Percentiles rank a stretch among this genome's conserved stretches.
Conservation (phyloP, 2,113 vertebrate species). For the Cyprinodon brontotheroides region DNA sequence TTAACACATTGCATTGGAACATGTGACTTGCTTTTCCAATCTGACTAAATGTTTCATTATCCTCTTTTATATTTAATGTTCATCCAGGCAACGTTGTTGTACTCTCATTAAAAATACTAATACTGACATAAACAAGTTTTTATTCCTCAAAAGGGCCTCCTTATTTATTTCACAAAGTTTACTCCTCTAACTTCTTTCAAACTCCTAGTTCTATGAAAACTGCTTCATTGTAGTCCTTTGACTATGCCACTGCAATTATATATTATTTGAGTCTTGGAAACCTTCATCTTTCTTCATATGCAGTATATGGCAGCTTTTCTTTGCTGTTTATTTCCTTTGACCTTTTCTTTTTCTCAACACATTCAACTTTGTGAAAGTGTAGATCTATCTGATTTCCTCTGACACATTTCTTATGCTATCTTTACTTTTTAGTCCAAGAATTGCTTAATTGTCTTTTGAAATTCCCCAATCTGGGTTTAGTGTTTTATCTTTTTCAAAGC, state of each 20-base stretch:
- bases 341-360: neutral
- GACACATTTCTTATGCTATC: neutral
- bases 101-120: conserved; percentile 12
- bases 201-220: conserved; percentile 34
- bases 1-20: conserved; percentile 60
- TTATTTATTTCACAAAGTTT: conserved; percentile 17
- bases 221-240: conserved; percentile 26
- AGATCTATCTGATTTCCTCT: neutral
- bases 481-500: conserved; percentile 36
- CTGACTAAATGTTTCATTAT: conserved; percentile 72
- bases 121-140: neutral
- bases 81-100: conserved; percentile 40
- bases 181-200: neutral
- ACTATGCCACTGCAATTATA: conserved; percentile 57
- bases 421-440: conserved; percentile 29
- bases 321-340: conserved; percentile 4
- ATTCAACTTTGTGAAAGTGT: neutral
- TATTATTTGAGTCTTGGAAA: conserved; percentile 34
- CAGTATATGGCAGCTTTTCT: neutral
- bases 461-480: conserved; percentile 8
- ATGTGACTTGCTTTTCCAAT: conserved; percentile 45
- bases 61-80: conserved; percentile 70
- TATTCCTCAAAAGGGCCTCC: neutral
- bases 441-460: conserved; percentile 18
- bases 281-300: conserved; percentile 1